Evolutionary conservation across 2,888 invertebrate genomes (phyloP).

Genomic region (Phyto melanocephala): DNA sequence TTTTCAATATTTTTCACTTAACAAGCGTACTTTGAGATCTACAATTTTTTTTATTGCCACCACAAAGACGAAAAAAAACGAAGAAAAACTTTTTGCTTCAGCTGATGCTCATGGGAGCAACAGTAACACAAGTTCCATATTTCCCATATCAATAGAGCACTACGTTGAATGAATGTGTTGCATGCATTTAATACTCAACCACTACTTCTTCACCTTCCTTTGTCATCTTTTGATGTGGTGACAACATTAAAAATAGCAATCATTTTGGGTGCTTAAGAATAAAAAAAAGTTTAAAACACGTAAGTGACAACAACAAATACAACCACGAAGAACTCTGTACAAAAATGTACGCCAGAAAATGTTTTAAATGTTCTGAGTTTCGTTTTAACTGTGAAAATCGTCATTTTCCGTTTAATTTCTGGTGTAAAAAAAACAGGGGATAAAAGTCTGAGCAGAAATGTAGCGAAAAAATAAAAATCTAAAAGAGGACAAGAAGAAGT

Average conservation of each 20-base stretch:
- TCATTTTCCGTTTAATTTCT: conserved; percentile 37
- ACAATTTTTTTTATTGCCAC: conserved; percentile 51
- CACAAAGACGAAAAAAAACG: conserved; percentile 47
- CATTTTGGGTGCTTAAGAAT: conserved; percentile 54
- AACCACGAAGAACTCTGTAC: neutral
- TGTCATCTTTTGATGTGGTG: conserved; percentile 27
- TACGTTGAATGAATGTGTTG: conserved; percentile 16
- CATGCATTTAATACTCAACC: neutral
- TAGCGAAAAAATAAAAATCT: neutral
- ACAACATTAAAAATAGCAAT: conserved; percentile 55
- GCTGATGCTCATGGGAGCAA: conserved; percentile 53
- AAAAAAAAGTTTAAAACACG: neutral
- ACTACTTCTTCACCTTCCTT: neutral
- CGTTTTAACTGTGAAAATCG: conserved; percentile 9
- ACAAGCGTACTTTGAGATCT: conserved; percentile 36
- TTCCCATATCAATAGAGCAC: neutral
- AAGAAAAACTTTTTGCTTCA: conserved; percentile 51
- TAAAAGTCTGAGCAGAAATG: conserved; percentile 24
- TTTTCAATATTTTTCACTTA: neutral
- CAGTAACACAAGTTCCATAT: conserved; percentile 25
- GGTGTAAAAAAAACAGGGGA: conserved; percentile 5
- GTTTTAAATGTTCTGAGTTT: conserved; percentile 7
- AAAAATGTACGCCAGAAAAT: neutral
- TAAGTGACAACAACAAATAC: neutral
- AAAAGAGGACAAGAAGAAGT: neutral